A percentile compares a stretch with the other conserved stretches of the same genome.
Evolutionary conservation across 2,888 invertebrate genomes (phyloP).

Genomic region (Caenorhabditis becei): DNA sequence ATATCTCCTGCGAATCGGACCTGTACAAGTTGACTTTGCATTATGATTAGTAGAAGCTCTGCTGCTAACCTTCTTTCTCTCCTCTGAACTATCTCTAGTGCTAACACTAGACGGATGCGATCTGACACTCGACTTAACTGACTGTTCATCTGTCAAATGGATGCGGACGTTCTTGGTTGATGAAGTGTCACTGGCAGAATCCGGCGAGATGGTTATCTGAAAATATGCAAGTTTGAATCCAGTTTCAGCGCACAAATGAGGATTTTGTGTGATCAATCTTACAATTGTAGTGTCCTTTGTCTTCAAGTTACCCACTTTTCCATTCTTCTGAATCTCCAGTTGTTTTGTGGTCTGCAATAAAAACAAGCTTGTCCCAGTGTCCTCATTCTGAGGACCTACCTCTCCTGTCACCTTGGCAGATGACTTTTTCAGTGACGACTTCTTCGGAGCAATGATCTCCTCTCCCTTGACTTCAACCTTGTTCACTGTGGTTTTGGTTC

Average conservation of each 20-base stretch:
- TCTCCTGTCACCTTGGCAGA: conserved; percentile 54
- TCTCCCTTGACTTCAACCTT: conserved; percentile 64
- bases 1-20: conserved; percentile 65
- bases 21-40: conserved; percentile 23
- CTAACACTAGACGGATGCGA: conserved; percentile 51
- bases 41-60: not conserved
- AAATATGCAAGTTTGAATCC: too few relatives aligned
- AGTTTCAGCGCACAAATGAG: too few relatives aligned
- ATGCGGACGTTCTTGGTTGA: conserved; percentile 57
- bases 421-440: conserved; percentile 56
- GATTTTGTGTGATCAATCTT: too few relatives aligned
- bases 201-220: conserved; percentile 52
- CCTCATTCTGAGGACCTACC: conserved; percentile 23
- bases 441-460: conserved; percentile 50
- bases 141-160: conserved; percentile 47
- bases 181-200: conserved; percentile 55
- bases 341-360: conserved; percentile 30
- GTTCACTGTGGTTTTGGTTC: conserved; percentile 39
- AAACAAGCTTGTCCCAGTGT: not conserved
- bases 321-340: conserved; percentile 52
- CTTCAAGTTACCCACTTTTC: conserved; percentile 46
- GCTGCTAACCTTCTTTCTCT: conserved; percentile 61
- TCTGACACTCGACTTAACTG: conserved; percentile 54
- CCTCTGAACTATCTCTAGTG: conserved; percentile 67
- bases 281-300: conserved; percentile 53